Conservation (phyloP, 1,140 invertebrate species). For the Asbolus verrucosus region DNA sequence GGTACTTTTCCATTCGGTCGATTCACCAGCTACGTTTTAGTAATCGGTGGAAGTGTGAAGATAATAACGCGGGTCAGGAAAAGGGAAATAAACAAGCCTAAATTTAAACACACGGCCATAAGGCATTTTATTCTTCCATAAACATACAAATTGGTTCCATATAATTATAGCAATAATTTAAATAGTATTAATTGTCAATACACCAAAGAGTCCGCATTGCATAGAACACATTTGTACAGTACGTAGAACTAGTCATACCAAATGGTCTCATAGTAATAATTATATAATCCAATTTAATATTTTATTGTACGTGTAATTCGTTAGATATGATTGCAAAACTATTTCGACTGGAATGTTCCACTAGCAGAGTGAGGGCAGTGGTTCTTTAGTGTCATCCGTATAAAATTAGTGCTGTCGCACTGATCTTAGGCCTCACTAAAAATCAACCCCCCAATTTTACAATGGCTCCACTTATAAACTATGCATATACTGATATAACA, state of each 20-base stretch:
- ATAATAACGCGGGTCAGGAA: conserved; percentile 1
- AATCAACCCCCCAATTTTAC: conserved; percentile 26
- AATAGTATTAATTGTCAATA: background rate
- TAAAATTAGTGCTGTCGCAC: background rate
- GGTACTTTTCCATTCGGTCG: conserved; percentile 24
- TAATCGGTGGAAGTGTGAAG: background rate
- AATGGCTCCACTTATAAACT: conserved; percentile 43
- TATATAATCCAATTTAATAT: conserved; percentile 1
- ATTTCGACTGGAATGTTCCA: conserved; percentile 46
- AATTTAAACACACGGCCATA: conserved; percentile 24
- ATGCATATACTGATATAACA: conserved; percentile 43
- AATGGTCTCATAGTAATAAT: conserved; percentile 23
- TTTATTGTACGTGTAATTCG: conserved; percentile 48
- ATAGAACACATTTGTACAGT: conserved; percentile 36
- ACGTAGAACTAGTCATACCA: conserved; percentile 24
- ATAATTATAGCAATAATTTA: conserved; percentile 17
- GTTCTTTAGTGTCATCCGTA: conserved; percentile 28
- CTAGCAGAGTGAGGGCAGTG: conserved; percentile 34
- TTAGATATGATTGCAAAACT: conserved; percentile 45
- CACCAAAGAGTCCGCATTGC: conserved; percentile 7
- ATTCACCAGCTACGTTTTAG: background rate
- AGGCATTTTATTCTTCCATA: conserved; percentile 21
- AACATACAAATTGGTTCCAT: conserved; percentile 35
- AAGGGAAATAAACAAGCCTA: background rate
- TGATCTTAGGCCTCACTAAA: conserved; percentile 18